These are phyloP conservation scores for Leucoraja erinaceus DNA, from an alignment of 2,113 vertebrate species.

Conservation along the genomic window DNA sequence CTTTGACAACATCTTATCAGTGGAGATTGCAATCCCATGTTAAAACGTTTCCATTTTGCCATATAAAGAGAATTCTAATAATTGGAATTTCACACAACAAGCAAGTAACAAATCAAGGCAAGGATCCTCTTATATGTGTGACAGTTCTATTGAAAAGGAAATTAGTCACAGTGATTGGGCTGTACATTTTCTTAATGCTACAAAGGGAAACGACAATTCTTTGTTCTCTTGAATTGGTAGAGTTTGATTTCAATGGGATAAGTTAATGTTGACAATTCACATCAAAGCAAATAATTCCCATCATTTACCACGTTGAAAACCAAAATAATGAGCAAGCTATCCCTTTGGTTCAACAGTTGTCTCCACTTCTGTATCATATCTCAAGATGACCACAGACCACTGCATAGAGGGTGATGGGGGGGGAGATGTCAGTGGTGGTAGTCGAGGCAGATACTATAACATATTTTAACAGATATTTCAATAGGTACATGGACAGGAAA, in stretches of 20 bases:
- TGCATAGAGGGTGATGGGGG: neutral
- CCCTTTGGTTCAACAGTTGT: neutral
- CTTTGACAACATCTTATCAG: neutral
- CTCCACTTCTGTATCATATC: neutral
- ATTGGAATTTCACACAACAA: neutral
- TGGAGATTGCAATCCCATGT: neutral
- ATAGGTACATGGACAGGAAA: too few relatives aligned
- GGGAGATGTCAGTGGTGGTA: too few relatives aligned
- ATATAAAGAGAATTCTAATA: neutral
- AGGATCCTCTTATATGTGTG: neutral
- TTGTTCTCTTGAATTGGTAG: neutral
- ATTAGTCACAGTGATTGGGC: neutral
- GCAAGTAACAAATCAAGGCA: neutral
- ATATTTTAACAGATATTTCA: too few relatives aligned
- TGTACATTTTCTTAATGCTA: neutral
- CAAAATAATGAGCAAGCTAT: neutral
- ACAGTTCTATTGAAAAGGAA: slow-evolving; percentile 2
- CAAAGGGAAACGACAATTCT: neutral
- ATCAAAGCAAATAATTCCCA: neutral
- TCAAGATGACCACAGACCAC: neutral
- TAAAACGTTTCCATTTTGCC: neutral
- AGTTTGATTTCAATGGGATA: neutral
- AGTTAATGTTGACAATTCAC: neutral
- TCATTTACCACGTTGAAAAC: neutral
- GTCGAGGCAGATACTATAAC: too few relatives aligned